Evolutionary conservation across 2,888 invertebrate genomes (phyloP), one percentile per base, ranked within the genome.

Genomic region (Pseudococcus viburni): DNA sequence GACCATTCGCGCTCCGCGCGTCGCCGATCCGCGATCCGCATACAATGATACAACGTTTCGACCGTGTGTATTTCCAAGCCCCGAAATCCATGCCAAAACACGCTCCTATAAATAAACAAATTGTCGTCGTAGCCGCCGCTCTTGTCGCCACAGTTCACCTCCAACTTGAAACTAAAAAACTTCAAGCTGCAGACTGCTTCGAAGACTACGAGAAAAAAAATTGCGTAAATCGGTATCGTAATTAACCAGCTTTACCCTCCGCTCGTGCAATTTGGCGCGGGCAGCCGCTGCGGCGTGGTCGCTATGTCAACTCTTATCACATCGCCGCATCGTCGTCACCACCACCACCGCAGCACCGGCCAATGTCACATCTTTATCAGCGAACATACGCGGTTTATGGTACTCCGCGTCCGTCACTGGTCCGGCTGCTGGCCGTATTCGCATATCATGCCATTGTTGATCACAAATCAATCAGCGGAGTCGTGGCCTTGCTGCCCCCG

Each of bases 91-190:
- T 88, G 88, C 88, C 88, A 88, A 88, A 88, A 88, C 84, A 33
- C 88, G 55, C 48, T 85, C 85, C 88, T 88, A 88, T 85, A 88
- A 88, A 88, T 88, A 88, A 88, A 88, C 88, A 85, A 85, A 73
- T 84, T 42, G 42, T 84, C 33, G 59, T 9, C 55, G 51, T 19
- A 39, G 51, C 5, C 33, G 19, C 39, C 84, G 48, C 48, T 17
- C 33, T 8, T 11, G 33, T 59, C 51, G 26, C 73, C 15, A 64
- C 88, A 39, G 55, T 87, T 87, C 87, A 77, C 80, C 80, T 87
- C 77, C 77, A 87, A 87, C 87, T 77, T 87, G 77, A 88, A 83
- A 80, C 77, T 46, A 26, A 17, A 19, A 64, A 64, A 64, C 64
- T 64, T 64, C 26, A 42, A 39, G 42, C 12, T 39, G 42, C 8